Base-by-base conservation (phyloP, 2,113 vertebrate genomes). In the Coptodon rendalli region DNA sequence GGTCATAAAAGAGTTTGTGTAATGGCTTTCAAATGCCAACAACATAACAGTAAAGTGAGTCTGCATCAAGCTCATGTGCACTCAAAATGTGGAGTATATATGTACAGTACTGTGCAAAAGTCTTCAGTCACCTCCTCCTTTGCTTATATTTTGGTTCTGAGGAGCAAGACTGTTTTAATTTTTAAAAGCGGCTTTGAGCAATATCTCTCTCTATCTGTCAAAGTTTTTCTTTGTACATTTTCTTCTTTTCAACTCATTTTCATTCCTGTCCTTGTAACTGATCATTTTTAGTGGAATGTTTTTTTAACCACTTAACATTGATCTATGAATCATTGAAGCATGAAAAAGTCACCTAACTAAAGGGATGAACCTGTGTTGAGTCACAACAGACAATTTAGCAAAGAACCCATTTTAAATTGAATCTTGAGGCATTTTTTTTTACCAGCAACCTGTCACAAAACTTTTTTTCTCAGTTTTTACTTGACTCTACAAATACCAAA, bases 11-110 rank as follows among this genome's bases (percentile, higher is more conserved):
- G 27, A 92, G 54, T 29, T 78, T 90, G 16, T 53, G 36, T 63
- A 80, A 61, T 83, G 57, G 53, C 63, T 59, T 88, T 88, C 29
- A 88, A 88, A 91, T 86, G 83, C 76, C 82, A 76, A 48, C 73
- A 89, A 50, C 53, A 80, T 40, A 59, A 80, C 61, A 76, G 76
- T 29, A 52, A 71, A 31, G 22, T 14, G 19, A 7, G 3, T 40
- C 53, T 68, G 34, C 29, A 9, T 52, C 16, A 22, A 12, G 5
- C 83, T 52, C 63, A 31, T 54, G 63, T 11, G 13, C 50, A 11
- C 5, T 13, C 31, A 76, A 6, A 71, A 52, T 13, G 59, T 10
- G 34, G 68, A 76, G 14, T 19, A 7, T 27, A 76, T 76, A 45
- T 45, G 6, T 71, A 24, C 12, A 71, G 66, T 43, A 71, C 38